Percentiles rank a stretch among this genome's conserved stretches.
Conservation (phyloP, 1,140 invertebrate genomes). For the Pantala flavescens region DNA sequence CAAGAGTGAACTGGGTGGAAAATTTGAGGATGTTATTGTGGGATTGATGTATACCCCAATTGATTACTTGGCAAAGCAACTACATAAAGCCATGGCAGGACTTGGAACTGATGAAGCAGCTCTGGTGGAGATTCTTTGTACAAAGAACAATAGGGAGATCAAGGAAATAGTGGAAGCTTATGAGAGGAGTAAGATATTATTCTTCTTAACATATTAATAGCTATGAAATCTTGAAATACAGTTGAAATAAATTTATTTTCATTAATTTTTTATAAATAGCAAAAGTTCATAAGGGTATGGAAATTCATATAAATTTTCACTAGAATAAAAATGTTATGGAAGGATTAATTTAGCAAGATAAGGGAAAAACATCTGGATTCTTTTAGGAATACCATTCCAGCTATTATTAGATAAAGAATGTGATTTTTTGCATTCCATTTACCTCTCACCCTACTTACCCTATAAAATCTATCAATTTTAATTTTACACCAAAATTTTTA, state of each 20-base stretch:
- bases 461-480: background rate
- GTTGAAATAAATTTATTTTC: too few relatives aligned
- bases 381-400: too few relatives aligned
- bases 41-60: conserved; percentile 57
- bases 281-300: too few relatives aligned
- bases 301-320: too few relatives aligned
- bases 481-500: background rate
- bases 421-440: too few relatives aligned
- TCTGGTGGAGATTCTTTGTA: conserved; percentile 60
- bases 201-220: background rate
- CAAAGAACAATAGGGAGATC: conserved; percentile 53
- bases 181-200: conserved; percentile 46
- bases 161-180: conserved; percentile 50
- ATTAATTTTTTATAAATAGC: too few relatives aligned
- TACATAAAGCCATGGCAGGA: conserved; percentile 56
- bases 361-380: too few relatives aligned
- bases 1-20: conserved; percentile 61
- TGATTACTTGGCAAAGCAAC: conserved; percentile 58
- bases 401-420: too few relatives aligned
- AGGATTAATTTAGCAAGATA: too few relatives aligned
- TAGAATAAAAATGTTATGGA: too few relatives aligned
- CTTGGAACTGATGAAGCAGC: conserved; percentile 49
- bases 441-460: too few relatives aligned
- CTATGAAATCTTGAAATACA: too few relatives aligned
- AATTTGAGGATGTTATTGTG: conserved; percentile 66